These are phyloP conservation scores for Bibio marci DNA, from an alignment of 2,888 invertebrate species.

Conservation along the genomic window DNA sequence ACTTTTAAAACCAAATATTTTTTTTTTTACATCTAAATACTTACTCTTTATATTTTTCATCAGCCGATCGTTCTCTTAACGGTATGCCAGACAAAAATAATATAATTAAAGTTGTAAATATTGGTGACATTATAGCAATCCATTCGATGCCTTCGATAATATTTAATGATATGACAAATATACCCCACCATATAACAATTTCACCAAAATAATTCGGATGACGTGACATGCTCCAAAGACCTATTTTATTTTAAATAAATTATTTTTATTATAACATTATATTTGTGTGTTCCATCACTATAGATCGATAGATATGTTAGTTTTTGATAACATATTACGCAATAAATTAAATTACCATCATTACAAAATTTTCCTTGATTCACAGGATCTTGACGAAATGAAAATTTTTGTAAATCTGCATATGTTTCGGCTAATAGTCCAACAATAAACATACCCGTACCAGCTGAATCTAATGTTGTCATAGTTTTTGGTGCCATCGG, in stretches of 20 bases:
- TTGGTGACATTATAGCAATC: slow-evolving; percentile 69
- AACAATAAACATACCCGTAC: slow-evolving; percentile 67
- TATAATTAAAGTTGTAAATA: slow-evolving; percentile 75
- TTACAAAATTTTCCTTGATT: slow-evolving; percentile 90
- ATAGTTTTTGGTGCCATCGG: slow-evolving; percentile 60
- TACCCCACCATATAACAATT: slow-evolving; percentile 86
- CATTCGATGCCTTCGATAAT: slow-evolving; percentile 73
- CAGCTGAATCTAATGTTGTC: slow-evolving; percentile 74
- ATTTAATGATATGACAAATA: slow-evolving; percentile 75
- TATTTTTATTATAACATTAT: neutral
- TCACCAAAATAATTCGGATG: slow-evolving; percentile 95
- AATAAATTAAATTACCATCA: slow-evolving; percentile 40
- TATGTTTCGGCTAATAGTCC: slow-evolving; percentile 78
- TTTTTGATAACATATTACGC: too few species aligned
- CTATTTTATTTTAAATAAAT: slow-evolving; percentile 27
- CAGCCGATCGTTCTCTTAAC: slow-evolving; percentile 67
- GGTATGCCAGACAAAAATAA: slow-evolving; percentile 85
- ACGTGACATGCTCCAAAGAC: slow-evolving; percentile 72
- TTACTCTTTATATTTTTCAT: slow-evolving; percentile 76
- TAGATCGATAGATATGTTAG: too few species aligned
- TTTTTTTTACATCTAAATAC: slow-evolving; percentile 14
- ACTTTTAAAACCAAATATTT: neutral
- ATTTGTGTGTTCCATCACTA: neutral
- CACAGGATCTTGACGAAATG: slow-evolving; percentile 70
- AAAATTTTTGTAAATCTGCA: slow-evolving; percentile 83